Percentiles rank a stretch among this genome's conserved stretches.
These are phyloP conservation scores for Mythimna loreyi DNA, from an alignment of 2,888 invertebrate species.

Conservation along the genomic window DNA sequence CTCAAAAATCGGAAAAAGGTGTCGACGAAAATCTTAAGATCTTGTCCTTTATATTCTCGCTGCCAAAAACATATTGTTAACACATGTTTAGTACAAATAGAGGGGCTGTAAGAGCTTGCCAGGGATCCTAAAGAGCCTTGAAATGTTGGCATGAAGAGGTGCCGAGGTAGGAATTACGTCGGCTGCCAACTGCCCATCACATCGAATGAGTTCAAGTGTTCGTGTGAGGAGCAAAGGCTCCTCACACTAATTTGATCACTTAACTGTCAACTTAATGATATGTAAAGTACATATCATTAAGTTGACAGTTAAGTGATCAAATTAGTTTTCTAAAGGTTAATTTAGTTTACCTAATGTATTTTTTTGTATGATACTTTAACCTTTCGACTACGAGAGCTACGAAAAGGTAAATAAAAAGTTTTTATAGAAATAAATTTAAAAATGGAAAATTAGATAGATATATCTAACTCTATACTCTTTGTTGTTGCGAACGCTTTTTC, in stretches of 20 bases:
- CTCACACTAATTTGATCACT: constrained; percentile 18
- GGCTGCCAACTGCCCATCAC: constrained; percentile 13
- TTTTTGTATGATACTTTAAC: not conserved
- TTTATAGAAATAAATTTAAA: too few relatives aligned
- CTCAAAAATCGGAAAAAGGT: not conserved
- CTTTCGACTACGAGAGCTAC: too few relatives aligned
- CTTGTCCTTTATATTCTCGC: not conserved
- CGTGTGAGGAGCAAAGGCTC: too few relatives aligned
- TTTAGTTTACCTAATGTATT: not conserved
- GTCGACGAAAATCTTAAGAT: not conserved
- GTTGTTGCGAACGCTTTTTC: too few relatives aligned
- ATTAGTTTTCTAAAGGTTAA: constrained; percentile 6
- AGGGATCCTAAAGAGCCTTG: constrained; percentile 5
- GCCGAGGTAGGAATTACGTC: constrained; percentile 34
- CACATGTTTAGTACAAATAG: constrained; percentile 25
- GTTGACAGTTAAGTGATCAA: constrained; percentile 14
- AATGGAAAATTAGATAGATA: too few relatives aligned
- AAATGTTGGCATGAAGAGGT: constrained; percentile 32
- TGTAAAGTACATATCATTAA: constrained; percentile 12
- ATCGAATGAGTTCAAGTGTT: constrained; percentile 8
- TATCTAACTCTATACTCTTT: too few relatives aligned
- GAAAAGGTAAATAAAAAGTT: too few relatives aligned
- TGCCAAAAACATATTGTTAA: constrained; percentile 22
- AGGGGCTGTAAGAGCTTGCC: constrained; percentile 13
- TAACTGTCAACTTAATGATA: constrained; percentile 14